Percentiles rank a stretch among this genome's conserved stretches.
Conservation (phyloP, 1,140 invertebrate genomes). For the Bombus huntii region DNA sequence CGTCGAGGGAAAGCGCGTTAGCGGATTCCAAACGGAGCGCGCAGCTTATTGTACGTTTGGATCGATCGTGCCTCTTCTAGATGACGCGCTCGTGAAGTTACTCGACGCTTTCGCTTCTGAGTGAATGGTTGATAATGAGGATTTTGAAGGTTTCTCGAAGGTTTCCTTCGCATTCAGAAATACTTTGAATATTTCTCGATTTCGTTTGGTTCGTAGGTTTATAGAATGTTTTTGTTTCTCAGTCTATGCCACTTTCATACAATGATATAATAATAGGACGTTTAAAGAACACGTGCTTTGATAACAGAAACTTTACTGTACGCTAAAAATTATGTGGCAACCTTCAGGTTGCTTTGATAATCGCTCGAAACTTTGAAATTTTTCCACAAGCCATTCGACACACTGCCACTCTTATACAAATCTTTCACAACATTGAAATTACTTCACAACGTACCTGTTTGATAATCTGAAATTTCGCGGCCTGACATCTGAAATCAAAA, state of each 20-base stretch:
- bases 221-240: too few species aligned
- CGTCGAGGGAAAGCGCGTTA: not conserved
- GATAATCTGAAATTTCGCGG: too few species aligned
- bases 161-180: too few species aligned
- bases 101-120: not conserved
- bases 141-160: not conserved
- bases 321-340: not conserved
- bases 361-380: not conserved
- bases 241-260: too few species aligned
- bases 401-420: not conserved
- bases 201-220: too few species aligned
- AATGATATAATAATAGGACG: not conserved
- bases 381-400: not conserved
- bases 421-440: too few species aligned
- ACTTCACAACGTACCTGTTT: too few species aligned
- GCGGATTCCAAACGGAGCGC: not conserved
- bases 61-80: constrained; percentile 11
- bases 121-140: not conserved
- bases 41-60: constrained; percentile 2
- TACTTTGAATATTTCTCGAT: too few species aligned
- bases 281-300: not conserved
- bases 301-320: not conserved
- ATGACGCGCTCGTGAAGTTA: not conserved
- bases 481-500: too few species aligned
- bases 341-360: not conserved